Conservation (phyloP, 2,888 invertebrate genomes). For the Chrysotoxum bicinctum region DNA sequence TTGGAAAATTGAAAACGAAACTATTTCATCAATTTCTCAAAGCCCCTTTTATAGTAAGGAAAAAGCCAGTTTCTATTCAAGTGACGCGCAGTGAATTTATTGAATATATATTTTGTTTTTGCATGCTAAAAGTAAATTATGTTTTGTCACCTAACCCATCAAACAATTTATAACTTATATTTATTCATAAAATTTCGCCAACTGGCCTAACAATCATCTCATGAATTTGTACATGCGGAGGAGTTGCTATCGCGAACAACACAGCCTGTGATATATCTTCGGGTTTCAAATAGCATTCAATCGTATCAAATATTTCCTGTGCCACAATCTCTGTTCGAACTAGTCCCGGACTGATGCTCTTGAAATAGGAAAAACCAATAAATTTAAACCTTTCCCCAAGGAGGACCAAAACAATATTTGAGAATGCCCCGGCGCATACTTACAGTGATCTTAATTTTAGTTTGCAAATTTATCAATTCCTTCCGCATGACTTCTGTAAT, state of each 20-base stretch:
- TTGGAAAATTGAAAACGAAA: no score
- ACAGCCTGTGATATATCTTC: conserved; percentile 77
- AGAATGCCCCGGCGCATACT: conserved; percentile 48
- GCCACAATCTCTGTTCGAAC: conserved; percentile 77
- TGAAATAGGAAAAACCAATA: neutral
- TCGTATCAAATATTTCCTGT: conserved; percentile 52
- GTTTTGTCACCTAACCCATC: no score
- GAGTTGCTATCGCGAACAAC: conserved; percentile 75
- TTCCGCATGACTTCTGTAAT: conserved; percentile 79
- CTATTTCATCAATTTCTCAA: no score
- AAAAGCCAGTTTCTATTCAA: no score
- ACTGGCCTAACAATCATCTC: conserved; percentile 41
- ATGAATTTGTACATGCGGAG: conserved; percentile 55
- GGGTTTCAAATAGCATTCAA: conserved; percentile 53
- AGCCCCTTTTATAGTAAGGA: no score
- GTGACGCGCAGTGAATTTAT: no score
- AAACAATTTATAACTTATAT: no score
- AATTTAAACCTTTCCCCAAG: neutral
- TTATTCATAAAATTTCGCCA: conserved; percentile 9
- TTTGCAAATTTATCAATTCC: conserved; percentile 78
- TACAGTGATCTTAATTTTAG: conserved; percentile 80
- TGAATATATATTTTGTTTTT: no score
- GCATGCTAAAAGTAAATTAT: no score
- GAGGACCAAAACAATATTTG: conserved; percentile 64
- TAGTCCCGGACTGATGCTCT: conserved; percentile 75